Evolutionary conservation across 2,113 vertebrate species (phyloP).

Genomic region (Hippocampus abdominalis): DNA sequence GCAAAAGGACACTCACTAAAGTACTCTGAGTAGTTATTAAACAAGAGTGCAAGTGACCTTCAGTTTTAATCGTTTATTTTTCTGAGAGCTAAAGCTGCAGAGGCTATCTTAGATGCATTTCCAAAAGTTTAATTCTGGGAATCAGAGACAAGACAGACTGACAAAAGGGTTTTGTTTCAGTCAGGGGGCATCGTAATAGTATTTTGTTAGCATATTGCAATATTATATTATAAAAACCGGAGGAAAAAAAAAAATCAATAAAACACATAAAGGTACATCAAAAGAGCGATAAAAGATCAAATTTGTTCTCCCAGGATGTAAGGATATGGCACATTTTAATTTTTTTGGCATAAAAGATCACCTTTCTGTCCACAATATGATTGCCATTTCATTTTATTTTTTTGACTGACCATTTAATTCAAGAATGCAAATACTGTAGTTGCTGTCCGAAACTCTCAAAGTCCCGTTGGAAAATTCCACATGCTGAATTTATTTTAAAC

Average conservation of each 20-base stretch:
- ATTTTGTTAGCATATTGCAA: not conserved
- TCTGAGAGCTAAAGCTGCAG: conserved; percentile 53
- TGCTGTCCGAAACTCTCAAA: not conserved
- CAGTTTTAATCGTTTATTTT: conserved; percentile 51
- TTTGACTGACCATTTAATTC: not conserved
- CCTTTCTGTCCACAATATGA: not conserved
- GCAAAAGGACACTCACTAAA: conserved; percentile 56
- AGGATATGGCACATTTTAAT: not conserved
- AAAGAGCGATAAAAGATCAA: not conserved
- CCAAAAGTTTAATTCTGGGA: conserved; percentile 58
- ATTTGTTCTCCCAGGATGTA: not conserved
- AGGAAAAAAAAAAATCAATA: not conserved
- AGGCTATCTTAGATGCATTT: conserved; percentile 66
- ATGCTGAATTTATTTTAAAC: conserved; percentile 22
- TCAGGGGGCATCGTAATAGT: not conserved
- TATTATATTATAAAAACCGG: not conserved
- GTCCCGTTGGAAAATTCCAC: not conserved
- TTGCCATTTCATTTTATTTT: not conserved
- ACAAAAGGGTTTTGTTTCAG: conserved; percentile 22
- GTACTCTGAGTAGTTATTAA: conserved; percentile 66
- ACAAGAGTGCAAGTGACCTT: conserved; percentile 62
- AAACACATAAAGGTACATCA: not conserved
- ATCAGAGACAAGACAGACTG: conserved; percentile 23
- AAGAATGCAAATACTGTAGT: not conserved
- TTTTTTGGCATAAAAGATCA: not conserved